These are phyloP conservation scores for Strongylocentrotus purpuratus DNA, from an alignment of 35 echinoderm and acorn worm genomes.

Conservation along the genomic window DNA sequence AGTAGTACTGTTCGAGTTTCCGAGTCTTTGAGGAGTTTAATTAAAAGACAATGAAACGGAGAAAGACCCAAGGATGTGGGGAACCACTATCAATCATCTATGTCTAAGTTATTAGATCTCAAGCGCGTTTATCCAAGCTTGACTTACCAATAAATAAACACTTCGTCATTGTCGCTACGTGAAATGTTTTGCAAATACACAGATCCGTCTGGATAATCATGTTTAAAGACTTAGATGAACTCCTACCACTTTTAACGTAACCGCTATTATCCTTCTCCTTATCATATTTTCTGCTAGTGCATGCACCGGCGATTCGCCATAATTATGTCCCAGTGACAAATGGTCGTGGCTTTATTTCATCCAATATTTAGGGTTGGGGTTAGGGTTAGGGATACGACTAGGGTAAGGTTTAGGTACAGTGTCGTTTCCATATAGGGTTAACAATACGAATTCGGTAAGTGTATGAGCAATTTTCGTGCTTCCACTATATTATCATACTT, in stretches of 20 bases:
- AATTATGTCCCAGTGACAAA: too few species aligned
- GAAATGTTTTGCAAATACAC: not conserved
- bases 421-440: too few species aligned
- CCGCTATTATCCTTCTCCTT: too few species aligned
- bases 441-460: too few species aligned
- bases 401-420: too few species aligned
- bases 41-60: not conserved
- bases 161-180: not conserved
- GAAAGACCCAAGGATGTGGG: not conserved
- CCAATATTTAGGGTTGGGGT: too few species aligned
- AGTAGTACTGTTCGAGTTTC: not conserved
- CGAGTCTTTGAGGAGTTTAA: not conserved
- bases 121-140: not conserved
- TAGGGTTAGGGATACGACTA: too few species aligned
- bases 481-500: too few species aligned
- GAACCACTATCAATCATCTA: not conserved
- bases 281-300: too few species aligned
- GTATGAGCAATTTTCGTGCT: too few species aligned
- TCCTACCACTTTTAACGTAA: not conserved
- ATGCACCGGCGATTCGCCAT: too few species aligned
- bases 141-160: not conserved
- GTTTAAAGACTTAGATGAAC: not conserved
- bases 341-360: too few species aligned
- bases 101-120: not conserved
- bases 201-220: not conserved